A percentile compares a stretch with the other conserved stretches of the same genome.
These are phyloP conservation scores for Oreohelix idahoensis DNA, from an alignment of 1,140 invertebrate genomes.

Conservation along the genomic window DNA sequence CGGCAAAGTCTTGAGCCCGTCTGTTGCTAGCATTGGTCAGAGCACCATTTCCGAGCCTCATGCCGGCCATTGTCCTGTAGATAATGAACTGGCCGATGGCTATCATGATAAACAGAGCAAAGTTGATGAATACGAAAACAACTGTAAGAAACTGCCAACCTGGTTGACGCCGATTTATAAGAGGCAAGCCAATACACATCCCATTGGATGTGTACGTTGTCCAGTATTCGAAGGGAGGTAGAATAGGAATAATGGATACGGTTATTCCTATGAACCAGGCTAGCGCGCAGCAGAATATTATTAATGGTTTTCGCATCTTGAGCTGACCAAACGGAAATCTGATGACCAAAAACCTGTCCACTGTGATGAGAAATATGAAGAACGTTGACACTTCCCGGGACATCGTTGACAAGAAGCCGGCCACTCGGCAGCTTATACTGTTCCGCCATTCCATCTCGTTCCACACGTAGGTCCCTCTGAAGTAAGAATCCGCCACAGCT, in stretches of 20 bases:
- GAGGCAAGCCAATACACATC: constrained; percentile 41
- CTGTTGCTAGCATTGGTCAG: constrained; percentile 13
- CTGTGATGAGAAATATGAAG: constrained; percentile 50
- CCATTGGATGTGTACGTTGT: constrained; percentile 43
- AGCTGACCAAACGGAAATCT: constrained; percentile 52
- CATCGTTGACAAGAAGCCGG: constrained; percentile 57
- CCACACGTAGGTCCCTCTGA: constrained; percentile 54
- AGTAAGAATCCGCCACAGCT: constrained; percentile 57
- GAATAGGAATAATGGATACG: constrained; percentile 45
- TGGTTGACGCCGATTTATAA: constrained; percentile 14
- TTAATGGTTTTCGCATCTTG: constrained; percentile 22
- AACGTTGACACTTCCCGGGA: constrained; percentile 55
- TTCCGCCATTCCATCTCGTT: constrained; percentile 54
- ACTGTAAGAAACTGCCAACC: constrained; percentile 38
- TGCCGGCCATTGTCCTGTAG: constrained; percentile 47
- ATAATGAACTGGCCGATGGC: constrained; percentile 40
- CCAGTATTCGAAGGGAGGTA: constrained; percentile 38
- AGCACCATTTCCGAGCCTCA: constrained; percentile 3
- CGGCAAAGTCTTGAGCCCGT: constrained; percentile 50
- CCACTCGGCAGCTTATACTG: constrained; percentile 52
- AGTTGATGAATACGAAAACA: constrained; percentile 45
- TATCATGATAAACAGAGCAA: constrained; percentile 41
- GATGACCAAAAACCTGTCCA: constrained; percentile 51
- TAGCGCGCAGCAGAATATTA: not conserved
- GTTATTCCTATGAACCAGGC: constrained; percentile 44